A percentile compares a stretch with the other conserved stretches of the same genome.
Conservation (phyloP, 1,140 invertebrate genomes). For the Cotesia vestalis region DNA sequence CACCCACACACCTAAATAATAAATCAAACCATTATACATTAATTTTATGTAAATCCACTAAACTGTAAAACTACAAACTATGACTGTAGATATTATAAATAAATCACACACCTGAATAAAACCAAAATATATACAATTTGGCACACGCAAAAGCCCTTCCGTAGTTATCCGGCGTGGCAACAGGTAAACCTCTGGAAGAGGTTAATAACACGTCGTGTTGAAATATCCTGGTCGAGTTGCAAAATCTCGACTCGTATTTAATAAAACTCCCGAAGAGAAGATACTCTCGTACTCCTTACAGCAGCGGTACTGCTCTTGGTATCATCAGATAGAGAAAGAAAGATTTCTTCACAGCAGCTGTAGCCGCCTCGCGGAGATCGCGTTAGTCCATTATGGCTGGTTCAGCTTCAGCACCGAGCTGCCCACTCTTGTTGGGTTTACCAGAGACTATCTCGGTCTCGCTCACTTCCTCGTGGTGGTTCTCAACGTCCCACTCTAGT, state of each 20-base stretch:
- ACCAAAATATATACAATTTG: neutral
- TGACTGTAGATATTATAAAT: too few species aligned
- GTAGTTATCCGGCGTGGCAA: conserved; percentile 5
- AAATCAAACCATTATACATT: too few species aligned
- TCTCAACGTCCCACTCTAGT: conserved; percentile 25
- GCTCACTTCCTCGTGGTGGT: conserved; percentile 4
- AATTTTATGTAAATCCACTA: too few species aligned
- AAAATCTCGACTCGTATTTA: neutral
- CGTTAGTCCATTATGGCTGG: conserved; percentile 61
- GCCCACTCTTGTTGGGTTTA: conserved; percentile 6
- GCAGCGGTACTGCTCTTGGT: too few species aligned
- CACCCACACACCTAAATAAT: too few species aligned
- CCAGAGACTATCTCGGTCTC: conserved; percentile 19
- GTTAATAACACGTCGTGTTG: conserved; percentile 7
- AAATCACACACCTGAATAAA: conserved; percentile 11
- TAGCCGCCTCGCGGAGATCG: conserved; percentile 54
- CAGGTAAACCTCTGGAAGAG: conserved; percentile 35
- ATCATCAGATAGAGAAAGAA: conserved; percentile 32
- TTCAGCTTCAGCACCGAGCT: conserved; percentile 42
- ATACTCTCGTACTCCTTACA: too few species aligned
- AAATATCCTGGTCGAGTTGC: too few species aligned
- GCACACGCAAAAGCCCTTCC: too few species aligned
- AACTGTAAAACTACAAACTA: too few species aligned
- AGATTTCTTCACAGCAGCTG: conserved; percentile 57
- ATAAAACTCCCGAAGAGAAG: neutral